phyloP scores from a whole-genome alignment of 2,797 vertebrate genomes.

The Rhinichthys osculus region DNA sequence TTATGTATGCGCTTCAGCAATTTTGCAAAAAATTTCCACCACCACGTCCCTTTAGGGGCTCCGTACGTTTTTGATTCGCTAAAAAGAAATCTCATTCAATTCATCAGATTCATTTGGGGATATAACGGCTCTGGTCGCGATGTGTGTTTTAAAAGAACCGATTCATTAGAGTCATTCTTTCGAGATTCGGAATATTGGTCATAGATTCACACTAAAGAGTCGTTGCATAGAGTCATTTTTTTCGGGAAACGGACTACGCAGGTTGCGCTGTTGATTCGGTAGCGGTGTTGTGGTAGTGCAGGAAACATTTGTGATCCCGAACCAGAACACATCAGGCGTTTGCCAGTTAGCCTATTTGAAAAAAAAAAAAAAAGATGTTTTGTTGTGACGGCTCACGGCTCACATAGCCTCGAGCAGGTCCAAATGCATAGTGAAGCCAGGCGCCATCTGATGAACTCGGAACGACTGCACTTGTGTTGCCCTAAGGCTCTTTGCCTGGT shows the following conservation, averaged over 20 bases:
- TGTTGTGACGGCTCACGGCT: not conserved
- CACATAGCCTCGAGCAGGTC: not conserved
- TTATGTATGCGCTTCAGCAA: not conserved
- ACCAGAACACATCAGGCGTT: not conserved
- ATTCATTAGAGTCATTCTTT: not conserved
- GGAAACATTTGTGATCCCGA: not conserved
- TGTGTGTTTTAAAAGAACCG: not conserved
- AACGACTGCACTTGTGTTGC: slow-evolving; percentile 28
- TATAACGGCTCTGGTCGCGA: not conserved
- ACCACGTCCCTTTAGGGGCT: too few species aligned
- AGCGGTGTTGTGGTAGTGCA: not conserved
- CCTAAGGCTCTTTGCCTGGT: not conserved
- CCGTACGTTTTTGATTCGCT: not conserved
- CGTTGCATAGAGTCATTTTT: not conserved
- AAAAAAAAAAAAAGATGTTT: not conserved
- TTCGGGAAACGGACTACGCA: not conserved
- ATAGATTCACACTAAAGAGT: not conserved
- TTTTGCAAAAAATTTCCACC: too few species aligned
- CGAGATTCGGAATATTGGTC: not conserved
- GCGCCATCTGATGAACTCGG: slow-evolving; percentile 14
- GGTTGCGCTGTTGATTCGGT: not conserved
- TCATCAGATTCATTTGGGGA: not conserved
- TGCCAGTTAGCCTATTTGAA: not conserved
- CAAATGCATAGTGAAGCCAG: not conserved
- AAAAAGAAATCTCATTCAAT: not conserved